Percentiles rank a stretch among this genome's conserved stretches.
Conservation (phyloP, 2,888 invertebrate species). For the Philonicus albiceps region DNA sequence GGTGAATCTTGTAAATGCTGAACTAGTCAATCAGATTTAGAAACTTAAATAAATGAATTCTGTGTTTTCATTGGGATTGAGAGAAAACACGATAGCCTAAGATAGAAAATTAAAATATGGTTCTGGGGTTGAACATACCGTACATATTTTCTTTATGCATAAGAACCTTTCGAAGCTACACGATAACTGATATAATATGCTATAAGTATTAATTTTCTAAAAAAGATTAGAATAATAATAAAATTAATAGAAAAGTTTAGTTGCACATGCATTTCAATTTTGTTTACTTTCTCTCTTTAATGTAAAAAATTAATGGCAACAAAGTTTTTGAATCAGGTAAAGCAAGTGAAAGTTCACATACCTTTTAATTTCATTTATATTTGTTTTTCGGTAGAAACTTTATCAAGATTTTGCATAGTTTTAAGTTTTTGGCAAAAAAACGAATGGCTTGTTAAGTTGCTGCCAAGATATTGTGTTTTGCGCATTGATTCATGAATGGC, state of each 20-base stretch:
- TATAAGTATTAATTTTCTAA: too few species aligned
- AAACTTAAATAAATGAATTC: too few species aligned
- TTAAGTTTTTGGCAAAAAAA: background rate
- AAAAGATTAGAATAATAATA: too few species aligned
- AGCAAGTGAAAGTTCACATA: background rate
- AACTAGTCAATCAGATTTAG: too few species aligned
- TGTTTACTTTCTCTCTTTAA: background rate
- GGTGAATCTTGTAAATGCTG: too few species aligned
- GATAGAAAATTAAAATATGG: too few species aligned
- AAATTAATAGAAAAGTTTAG: background rate
- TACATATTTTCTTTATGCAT: too few species aligned
- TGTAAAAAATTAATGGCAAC: background rate
- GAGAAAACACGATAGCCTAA: too few species aligned
- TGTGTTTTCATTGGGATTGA: too few species aligned
- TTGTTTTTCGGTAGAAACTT: background rate
- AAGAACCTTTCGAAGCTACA: too few species aligned
- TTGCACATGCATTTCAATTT: background rate
- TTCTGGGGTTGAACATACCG: too few species aligned
- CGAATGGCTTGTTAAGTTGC: background rate
- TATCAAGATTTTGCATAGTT: background rate
- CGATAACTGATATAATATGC: too few species aligned
- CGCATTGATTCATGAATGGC: background rate
- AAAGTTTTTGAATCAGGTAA: background rate
- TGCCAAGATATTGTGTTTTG: background rate
- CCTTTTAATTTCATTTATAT: background rate